Percentiles rank a stretch among this genome's conserved stretches.
Conservation (phyloP, 2,888 invertebrate genomes). For the Nipponacmea schrenckii region DNA sequence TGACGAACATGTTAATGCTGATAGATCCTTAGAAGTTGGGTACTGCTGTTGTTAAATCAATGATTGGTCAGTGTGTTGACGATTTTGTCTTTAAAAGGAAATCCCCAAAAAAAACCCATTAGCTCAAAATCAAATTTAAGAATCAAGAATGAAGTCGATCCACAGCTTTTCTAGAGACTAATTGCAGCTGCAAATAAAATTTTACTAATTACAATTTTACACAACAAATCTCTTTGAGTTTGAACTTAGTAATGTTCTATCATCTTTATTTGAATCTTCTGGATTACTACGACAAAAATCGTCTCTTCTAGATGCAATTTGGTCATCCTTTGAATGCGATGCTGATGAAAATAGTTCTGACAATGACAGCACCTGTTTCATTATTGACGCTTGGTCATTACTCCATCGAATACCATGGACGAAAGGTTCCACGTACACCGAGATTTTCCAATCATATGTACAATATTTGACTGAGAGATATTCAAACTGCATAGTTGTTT, state of each 20-base stretch:
- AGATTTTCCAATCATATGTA: too few relatives aligned
- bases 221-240: neutral
- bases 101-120: constrained; percentile 2
- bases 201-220: neutral
- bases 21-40: too few relatives aligned
- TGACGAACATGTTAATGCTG: too few relatives aligned
- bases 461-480: too few relatives aligned
- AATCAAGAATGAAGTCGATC: constrained; percentile 6
- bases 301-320: constrained; percentile 23
- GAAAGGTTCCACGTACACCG: too few relatives aligned
- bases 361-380: too few relatives aligned
- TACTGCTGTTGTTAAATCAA: neutral
- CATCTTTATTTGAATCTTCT: constrained; percentile 29
- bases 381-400: too few relatives aligned
- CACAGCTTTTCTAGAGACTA: constrained; percentile 13
- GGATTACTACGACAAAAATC: constrained; percentile 24
- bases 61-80: neutral
- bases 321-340: too few relatives aligned
- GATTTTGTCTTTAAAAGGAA: constrained; percentile 6
- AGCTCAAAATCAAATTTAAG: neutral
- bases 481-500: too few relatives aligned
- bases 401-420: too few relatives aligned
- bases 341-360: constrained; percentile 18
- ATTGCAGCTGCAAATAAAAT: neutral
- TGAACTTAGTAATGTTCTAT: constrained; percentile 23